Conservation (phyloP, 1,140 invertebrate genomes). For the Rhopalosiphum padi region DNA sequence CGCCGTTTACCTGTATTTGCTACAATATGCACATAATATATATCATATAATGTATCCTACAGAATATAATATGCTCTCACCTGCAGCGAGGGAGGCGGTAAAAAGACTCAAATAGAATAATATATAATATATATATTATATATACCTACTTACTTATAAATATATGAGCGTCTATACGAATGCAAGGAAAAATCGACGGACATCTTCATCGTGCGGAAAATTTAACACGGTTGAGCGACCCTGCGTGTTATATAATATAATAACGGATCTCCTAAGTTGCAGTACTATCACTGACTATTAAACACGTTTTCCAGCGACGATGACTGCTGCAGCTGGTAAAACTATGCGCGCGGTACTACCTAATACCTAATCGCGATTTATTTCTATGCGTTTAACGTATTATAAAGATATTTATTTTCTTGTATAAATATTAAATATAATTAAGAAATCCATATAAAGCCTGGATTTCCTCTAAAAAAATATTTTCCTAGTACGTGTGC, state of each 20-base stretch:
- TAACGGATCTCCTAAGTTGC: not conserved
- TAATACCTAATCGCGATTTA: not conserved
- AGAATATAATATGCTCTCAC: not conserved
- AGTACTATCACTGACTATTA: not conserved
- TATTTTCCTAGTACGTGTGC: not conserved
- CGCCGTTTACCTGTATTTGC: not conserved
- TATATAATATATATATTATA: not conserved
- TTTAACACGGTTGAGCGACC: not conserved
- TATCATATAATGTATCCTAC: not conserved
- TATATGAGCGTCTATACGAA: not conserved
- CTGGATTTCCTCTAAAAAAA: not conserved
- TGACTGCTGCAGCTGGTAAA: not conserved
- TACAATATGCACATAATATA: not conserved
- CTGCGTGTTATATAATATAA: not conserved
- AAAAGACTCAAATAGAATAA: not conserved
- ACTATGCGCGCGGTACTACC: not conserved
- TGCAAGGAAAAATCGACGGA: not conserved
- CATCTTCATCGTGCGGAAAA: conserved; percentile 29
- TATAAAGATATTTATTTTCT: too few species aligned
- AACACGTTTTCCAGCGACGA: not conserved
- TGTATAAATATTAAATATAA: not conserved
- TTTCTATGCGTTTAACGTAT: not conserved
- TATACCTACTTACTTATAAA: not conserved
- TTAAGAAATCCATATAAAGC: not conserved
- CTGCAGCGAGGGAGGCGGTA: not conserved